phyloP scores from a whole-genome alignment of 2,888 invertebrate species.

The Ophonus ardosiacus region DNA sequence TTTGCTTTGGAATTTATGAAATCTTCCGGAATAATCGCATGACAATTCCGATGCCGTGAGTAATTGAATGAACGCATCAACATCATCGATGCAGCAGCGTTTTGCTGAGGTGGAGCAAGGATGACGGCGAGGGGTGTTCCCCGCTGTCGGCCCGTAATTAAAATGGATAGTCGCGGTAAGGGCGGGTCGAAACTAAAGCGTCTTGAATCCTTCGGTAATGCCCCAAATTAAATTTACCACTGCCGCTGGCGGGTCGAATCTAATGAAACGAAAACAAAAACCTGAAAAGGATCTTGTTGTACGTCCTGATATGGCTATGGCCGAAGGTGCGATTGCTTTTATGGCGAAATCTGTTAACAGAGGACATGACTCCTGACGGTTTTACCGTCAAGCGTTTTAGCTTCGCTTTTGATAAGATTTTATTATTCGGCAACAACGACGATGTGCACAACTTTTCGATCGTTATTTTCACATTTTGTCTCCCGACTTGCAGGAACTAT shows the following conservation, averaged over 20 bases:
- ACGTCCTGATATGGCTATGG: constrained; percentile 10
- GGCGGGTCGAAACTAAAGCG: constrained; percentile 60
- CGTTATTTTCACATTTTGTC: constrained; percentile 37
- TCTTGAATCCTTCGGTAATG: constrained; percentile 62
- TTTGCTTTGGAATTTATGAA: not conserved
- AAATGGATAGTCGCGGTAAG: constrained; percentile 60
- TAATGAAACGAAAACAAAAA: constrained; percentile 63
- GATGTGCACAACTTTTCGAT: constrained; percentile 35
- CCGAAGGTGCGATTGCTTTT: constrained; percentile 45
- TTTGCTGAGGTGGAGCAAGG: not conserved
- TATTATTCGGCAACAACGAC: constrained; percentile 35
- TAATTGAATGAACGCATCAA: constrained; percentile 28
- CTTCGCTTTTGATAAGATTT: constrained; percentile 40
- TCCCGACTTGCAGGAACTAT: not conserved
- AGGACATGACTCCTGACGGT: constrained; percentile 14
- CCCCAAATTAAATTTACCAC: constrained; percentile 63
- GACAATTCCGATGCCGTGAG: constrained; percentile 6
- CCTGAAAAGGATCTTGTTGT: constrained; percentile 59
- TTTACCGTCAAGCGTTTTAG: constrained; percentile 15
- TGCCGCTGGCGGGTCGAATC: constrained; percentile 55
- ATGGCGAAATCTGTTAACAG: constrained; percentile 56
- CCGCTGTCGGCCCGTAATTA: constrained; percentile 61
- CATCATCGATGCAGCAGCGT: constrained; percentile 1
- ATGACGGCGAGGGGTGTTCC: not conserved
- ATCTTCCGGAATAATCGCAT: not conserved